phyloP scores from a whole-genome alignment of 1,140 invertebrate species.

The Neotoxoptera formosana region DNA sequence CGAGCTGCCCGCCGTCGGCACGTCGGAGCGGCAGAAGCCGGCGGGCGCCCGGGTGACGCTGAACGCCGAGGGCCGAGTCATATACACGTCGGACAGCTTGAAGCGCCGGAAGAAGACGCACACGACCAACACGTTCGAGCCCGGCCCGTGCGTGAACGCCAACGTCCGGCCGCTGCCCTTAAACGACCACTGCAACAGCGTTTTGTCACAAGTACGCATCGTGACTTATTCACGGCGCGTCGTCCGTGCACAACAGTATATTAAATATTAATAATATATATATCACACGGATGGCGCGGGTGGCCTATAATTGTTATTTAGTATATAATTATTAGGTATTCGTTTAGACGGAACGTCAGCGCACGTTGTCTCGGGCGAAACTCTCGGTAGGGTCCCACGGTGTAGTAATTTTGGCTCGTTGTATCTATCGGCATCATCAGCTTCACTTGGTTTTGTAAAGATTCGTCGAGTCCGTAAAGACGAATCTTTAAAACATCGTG shows the following conservation, averaged over 20 bases:
- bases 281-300: background rate
- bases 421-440: too few species aligned
- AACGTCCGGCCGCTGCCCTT: background rate
- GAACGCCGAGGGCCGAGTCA: conserved; percentile 87
- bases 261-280: background rate
- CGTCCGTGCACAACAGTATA: background rate
- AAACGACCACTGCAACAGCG: background rate
- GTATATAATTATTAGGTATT: background rate
- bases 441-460: background rate
- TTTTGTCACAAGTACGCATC: conserved; percentile 24
- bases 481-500: background rate
- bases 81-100: conserved; percentile 88
- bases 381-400: background rate
- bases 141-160: conserved; percentile 67
- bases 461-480: background rate
- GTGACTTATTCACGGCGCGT: background rate
- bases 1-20: conserved; percentile 64
- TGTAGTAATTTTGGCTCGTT: background rate
- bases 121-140: conserved; percentile 80
- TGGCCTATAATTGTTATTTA: background rate
- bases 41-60: conserved; percentile 80
- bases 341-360: background rate
- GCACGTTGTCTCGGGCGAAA: background rate
- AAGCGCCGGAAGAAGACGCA: conserved; percentile 81
- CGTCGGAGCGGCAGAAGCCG: conserved; percentile 65